Conservation (phyloP, 2,888 invertebrate genomes). For the Caenorhabditis afra region DNA sequence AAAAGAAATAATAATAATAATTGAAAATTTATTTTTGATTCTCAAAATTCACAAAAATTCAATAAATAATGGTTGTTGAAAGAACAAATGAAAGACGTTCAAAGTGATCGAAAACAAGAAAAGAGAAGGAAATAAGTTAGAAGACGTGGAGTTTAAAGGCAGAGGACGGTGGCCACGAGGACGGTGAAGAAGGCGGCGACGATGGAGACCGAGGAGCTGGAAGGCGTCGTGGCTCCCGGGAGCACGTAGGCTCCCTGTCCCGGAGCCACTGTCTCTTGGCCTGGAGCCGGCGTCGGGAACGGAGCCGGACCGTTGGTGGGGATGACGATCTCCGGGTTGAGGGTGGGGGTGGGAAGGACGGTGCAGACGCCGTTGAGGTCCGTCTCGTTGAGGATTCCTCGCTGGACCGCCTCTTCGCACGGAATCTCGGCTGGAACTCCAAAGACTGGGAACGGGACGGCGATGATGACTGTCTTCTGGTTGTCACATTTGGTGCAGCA, state of each 20-base stretch:
- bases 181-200: constrained; percentile 22
- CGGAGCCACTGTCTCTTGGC: background rate
- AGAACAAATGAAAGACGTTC: constrained; percentile 1
- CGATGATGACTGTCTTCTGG: constrained; percentile 14
- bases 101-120: background rate
- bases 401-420: constrained; percentile 14
- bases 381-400: constrained; percentile 7
- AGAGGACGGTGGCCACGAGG: constrained; percentile 27
- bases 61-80: constrained; percentile 14
- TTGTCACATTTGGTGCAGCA: constrained; percentile 39
- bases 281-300: background rate
- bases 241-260: constrained; percentile 12
- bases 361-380: constrained; percentile 18
- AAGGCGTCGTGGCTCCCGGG: background rate
- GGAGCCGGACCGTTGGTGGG: background rate
- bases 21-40: too few relatives aligned
- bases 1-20: constrained; percentile 1
- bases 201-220: background rate
- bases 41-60: constrained; percentile 9
- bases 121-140: constrained; percentile 6
- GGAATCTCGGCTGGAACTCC: constrained; percentile 3
- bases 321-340: background rate
- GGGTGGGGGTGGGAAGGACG: background rate
- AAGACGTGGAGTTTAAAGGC: constrained; percentile 19
- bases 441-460: constrained; percentile 6